Evolutionary conservation across 2,113 vertebrate genomes (phyloP), one percentile per base, ranked within the genome.

Genomic region (Rissa tridactyla): DNA sequence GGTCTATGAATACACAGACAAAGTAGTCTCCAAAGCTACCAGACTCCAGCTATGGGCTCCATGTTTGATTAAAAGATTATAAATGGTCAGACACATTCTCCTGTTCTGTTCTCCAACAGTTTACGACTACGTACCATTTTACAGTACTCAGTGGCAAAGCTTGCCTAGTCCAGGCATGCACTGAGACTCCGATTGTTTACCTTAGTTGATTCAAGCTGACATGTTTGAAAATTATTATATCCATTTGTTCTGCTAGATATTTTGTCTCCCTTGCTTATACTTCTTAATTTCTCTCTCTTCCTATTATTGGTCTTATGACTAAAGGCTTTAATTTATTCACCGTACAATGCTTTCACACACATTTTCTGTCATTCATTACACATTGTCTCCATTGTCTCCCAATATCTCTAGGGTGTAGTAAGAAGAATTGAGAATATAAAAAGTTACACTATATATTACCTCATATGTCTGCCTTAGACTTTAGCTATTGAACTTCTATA

Each of bases 321-420:
- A 94, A 98, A 96, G 94, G 94, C 88, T 97, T 96, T 94, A 98
- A 98, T 97, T 98, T 98, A 97, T 97, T 96, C 94, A 94, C 96
- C 92, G 82, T 70, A 96, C 92, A 93, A 54, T 84, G 60, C 71
- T 94, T 85, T 86, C 77, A 84, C 65, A 92, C 82, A 60, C 2
- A 11, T 90, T 93, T 93, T 95, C 77, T 90, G 88, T 84, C 86
- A 82, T 95, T 97, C 89, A 47, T 88, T 95, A 92, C 71, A 71
- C 23, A 9, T 76, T 92, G 82, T 95, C 92, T 96, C 88, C 61
- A 65, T 55, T 80, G 92, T 96, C 82, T 97, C 73, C 70, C 58
- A 52, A 16, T 69, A 90, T 83, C 92, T 84, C 94, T 58, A 88
- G 86, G 38, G 94, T 86, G 54, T 54, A 69, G 38, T 91, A 80